A percentile compares a stretch with the other conserved stretches of the same genome.
phyloP scores from a whole-genome alignment of 2,113 vertebrate species.

The Hemiprocne comata region DNA sequence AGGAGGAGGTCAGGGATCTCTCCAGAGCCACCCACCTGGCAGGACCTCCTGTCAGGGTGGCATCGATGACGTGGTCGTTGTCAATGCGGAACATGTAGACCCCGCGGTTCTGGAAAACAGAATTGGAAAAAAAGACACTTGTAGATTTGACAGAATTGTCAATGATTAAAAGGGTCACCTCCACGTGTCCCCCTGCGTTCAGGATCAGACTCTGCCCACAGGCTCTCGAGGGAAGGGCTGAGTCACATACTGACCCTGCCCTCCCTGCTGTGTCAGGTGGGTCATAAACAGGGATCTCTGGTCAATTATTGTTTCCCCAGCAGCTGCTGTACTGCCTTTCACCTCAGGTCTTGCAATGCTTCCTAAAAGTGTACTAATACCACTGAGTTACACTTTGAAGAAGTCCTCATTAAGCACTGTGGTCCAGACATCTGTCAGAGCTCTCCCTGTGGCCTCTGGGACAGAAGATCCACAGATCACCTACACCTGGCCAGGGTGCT shows the following conservation, averaged over 20 bases:
- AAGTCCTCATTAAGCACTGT: not conserved
- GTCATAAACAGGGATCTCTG: not conserved
- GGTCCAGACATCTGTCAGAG: not conserved
- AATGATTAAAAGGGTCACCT: not conserved
- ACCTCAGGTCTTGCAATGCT: accelerated
- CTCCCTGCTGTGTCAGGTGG: not conserved
- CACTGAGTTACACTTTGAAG: not conserved
- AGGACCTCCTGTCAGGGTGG: constrained; percentile 95
- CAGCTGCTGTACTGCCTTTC: not conserved
- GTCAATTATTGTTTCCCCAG: accelerated
- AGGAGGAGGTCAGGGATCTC: not conserved
- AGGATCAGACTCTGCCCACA: accelerated
- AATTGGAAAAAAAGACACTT: not conserved
- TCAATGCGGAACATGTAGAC: constrained; percentile 99
- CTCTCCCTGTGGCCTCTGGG: not conserved
- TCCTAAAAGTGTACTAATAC: accelerated
- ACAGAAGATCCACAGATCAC: too few species aligned
- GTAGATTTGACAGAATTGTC: not conserved
- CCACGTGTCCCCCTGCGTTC: accelerated
- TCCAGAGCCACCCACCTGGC: constrained; percentile 82
- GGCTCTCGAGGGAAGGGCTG: accelerated
- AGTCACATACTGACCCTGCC: accelerated
- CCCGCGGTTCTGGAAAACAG: constrained; percentile 87
- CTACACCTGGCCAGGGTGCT: not conserved
- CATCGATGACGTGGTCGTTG: constrained; percentile 94